Conservation (phyloP, 2,888 invertebrate species). For the Acronicta alni region DNA sequence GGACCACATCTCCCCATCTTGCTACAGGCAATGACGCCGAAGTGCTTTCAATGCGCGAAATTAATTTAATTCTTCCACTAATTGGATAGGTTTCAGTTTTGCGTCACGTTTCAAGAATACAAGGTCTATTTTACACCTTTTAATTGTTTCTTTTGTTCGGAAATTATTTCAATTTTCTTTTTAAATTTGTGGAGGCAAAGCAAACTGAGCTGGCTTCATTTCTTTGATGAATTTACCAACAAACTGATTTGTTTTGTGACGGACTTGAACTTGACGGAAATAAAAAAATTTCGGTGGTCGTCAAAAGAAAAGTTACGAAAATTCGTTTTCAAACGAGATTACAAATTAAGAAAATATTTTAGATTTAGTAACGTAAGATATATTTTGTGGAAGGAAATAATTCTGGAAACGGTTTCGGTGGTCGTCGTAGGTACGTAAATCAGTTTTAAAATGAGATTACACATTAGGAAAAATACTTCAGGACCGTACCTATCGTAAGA, state of each 20-base stretch:
- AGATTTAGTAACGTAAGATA: neutral
- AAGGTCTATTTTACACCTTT: neutral
- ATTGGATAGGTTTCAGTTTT: slow-evolving; percentile 19
- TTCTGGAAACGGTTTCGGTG: too few species aligned
- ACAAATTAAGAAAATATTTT: slow-evolving; percentile 9
- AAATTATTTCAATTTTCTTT: neutral
- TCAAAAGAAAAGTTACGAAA: neutral
- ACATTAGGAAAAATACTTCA: too few species aligned
- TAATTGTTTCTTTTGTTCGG: neutral
- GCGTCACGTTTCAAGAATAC: slow-evolving; percentile 3
- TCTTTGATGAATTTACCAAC: slow-evolving; percentile 4
- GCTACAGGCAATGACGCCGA: slow-evolving; percentile 16
- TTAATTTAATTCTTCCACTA: slow-evolving; percentile 24
- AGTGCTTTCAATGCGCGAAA: slow-evolving; percentile 31
- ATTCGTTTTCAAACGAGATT: neutral
- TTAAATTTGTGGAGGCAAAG: neutral
- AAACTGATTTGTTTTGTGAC: neutral
- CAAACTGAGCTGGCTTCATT: neutral
- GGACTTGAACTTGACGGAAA: too few species aligned
- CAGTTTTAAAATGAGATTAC: too few species aligned
- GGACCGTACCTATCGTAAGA: too few species aligned
- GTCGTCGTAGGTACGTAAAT: too few species aligned
- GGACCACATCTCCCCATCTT: neutral
- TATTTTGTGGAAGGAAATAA: too few species aligned
- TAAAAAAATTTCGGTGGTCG: neutral